Evolutionary conservation across 1,140 invertebrate genomes (phyloP).

Genomic region (Idris sp.): DNA sequence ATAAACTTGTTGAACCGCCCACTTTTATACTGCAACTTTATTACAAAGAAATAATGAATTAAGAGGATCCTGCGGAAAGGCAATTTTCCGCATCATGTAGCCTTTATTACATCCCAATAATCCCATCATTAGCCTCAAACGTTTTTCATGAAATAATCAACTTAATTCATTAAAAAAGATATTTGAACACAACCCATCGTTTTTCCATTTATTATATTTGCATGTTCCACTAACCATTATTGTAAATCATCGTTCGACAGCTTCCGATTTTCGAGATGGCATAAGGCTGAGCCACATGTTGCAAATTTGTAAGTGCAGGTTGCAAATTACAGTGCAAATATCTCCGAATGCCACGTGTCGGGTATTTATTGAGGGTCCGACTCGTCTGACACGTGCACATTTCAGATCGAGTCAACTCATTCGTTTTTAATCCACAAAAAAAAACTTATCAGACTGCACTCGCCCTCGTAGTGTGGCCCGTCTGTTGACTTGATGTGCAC

Average conservation of each 20-base stretch:
- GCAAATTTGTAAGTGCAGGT: constrained; percentile 52
- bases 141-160: no score
- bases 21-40: no score
- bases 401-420: neutral
- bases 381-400: constrained; percentile 48
- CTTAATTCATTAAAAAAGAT: no score
- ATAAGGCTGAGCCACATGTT: constrained; percentile 63
- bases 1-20: no score
- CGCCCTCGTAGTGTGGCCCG: constrained; percentile 1
- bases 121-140: no score
- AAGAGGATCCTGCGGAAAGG: no score
- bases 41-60: no score
- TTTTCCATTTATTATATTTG: no score
- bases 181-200: no score
- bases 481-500: constrained; percentile 30
- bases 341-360: constrained; percentile 53
- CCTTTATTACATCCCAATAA: no score
- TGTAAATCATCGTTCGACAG: constrained; percentile 13
- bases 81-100: no score
- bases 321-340: constrained; percentile 50
- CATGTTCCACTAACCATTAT: no score
- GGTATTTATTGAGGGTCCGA: constrained; percentile 39
- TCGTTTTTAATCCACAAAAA: constrained; percentile 23
- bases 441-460: constrained; percentile 23
- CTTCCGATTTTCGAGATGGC: constrained; percentile 50